phyloP scores from a whole-genome alignment of 1,140 invertebrate species.

The Drosophila busckii region DNA sequence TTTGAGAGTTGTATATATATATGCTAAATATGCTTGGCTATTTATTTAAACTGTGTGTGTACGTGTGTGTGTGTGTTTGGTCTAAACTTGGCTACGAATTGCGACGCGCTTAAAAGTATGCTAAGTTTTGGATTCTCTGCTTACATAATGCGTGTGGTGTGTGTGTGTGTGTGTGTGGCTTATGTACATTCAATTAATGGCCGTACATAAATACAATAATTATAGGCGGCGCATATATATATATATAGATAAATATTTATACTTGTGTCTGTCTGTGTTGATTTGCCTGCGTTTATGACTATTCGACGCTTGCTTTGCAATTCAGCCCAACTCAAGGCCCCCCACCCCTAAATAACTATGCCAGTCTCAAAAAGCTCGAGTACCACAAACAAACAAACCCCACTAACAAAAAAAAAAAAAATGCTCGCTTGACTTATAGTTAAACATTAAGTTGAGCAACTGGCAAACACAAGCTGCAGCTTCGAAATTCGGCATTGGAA shows the following conservation, averaged over 20 bases:
- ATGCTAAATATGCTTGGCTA: conserved; percentile 24
- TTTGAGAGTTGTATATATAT: conserved; percentile 20
- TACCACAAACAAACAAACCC: conserved; percentile 57
- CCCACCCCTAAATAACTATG: no score
- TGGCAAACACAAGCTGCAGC: no score
- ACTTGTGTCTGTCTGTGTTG: conserved; percentile 2
- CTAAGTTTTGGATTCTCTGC: conserved; percentile 9
- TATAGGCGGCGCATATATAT: conserved; percentile 2
- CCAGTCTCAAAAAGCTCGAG: conserved; percentile 79
- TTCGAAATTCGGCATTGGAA: no score
- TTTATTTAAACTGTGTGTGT: conserved; percentile 33
- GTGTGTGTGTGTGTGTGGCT: no score
- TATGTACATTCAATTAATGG: conserved; percentile 17
- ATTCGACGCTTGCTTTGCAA: neutral
- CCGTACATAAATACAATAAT: conserved; percentile 18
- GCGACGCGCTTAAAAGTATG: conserved; percentile 28
- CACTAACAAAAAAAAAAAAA: conserved; percentile 46
- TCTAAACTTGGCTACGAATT: conserved; percentile 38
- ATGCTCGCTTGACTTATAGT: conserved; percentile 14
- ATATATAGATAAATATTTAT: conserved; percentile 10
- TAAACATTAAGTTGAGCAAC: no score
- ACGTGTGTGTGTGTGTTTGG: conserved; percentile 20
- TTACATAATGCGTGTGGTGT: no score
- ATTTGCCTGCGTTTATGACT: conserved; percentile 1
- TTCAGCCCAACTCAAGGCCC: neutral